phyloP scores from a whole-genome alignment of 2,888 invertebrate species.

The Pseudococcus jackbeardsleyi region DNA sequence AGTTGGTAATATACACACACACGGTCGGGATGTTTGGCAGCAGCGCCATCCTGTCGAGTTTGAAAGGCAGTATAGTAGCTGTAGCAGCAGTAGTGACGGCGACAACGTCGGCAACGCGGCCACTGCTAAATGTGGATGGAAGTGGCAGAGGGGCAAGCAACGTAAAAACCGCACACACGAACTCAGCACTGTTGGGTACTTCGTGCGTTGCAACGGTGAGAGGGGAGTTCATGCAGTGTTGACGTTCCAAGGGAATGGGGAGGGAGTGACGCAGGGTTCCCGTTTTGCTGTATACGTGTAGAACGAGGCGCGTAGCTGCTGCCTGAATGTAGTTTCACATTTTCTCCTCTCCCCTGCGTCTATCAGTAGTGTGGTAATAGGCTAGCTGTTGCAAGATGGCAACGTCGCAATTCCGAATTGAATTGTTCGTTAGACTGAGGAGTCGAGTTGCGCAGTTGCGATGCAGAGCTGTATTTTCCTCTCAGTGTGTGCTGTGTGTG shows the following conservation, averaged over 20 bases:
- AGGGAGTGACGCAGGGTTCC: background rate
- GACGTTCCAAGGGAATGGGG: background rate
- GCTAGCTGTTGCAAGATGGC: background rate
- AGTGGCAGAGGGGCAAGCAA: background rate
- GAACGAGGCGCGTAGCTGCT: constrained; percentile 22
- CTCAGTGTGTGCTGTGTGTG: background rate
- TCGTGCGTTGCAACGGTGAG: background rate
- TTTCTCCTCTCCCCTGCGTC: constrained; percentile 40
- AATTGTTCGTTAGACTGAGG: constrained; percentile 32
- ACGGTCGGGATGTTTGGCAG: constrained; percentile 58
- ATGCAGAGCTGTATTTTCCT: background rate
- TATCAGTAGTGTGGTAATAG: background rate
- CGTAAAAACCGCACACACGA: constrained; percentile 45
- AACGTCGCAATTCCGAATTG: constrained; percentile 56
- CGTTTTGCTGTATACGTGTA: constrained; percentile 19
- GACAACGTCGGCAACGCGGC: constrained; percentile 31
- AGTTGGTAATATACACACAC: constrained; percentile 10
- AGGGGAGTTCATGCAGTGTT: background rate
- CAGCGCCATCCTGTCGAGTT: constrained; percentile 63
- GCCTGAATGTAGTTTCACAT: constrained; percentile 56
- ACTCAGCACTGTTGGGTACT: background rate
- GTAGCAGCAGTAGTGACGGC: background rate
- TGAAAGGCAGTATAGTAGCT: constrained; percentile 18
- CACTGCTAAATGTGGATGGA: background rate
- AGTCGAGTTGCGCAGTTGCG: constrained; percentile 26